phyloP scores from a whole-genome alignment of 1,140 invertebrate species.

The Hyles euphorbiae region DNA sequence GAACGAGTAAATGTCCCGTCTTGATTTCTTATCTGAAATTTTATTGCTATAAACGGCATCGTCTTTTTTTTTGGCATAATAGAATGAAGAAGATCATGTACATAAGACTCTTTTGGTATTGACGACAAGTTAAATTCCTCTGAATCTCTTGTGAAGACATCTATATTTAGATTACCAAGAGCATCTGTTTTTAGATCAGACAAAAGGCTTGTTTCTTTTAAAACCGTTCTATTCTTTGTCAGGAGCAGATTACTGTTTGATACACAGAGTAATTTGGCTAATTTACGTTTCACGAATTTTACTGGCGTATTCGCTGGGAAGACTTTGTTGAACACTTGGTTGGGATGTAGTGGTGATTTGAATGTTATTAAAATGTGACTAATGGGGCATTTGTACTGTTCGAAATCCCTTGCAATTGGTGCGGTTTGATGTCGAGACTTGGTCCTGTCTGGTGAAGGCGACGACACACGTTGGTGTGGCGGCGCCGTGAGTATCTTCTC shows the following conservation, averaged over 20 bases:
- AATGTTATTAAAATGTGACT: slow-evolving; percentile 59
- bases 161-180: slow-evolving; percentile 49
- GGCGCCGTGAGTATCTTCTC: slow-evolving; percentile 64
- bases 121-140: slow-evolving; percentile 53
- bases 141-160: slow-evolving; percentile 60
- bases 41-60: slow-evolving; percentile 64
- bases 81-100: slow-evolving; percentile 55
- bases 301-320: slow-evolving; percentile 61
- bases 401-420: slow-evolving; percentile 45
- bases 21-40: slow-evolving; percentile 66
- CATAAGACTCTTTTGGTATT: slow-evolving; percentile 57
- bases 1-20: slow-evolving; percentile 64
- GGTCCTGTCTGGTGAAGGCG: slow-evolving; percentile 31
- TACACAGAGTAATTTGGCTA: slow-evolving; percentile 57
- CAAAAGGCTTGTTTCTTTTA: slow-evolving; percentile 55
- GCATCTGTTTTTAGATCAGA: slow-evolving; percentile 56
- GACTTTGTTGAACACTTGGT: slow-evolving; percentile 59
- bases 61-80: slow-evolving; percentile 56
- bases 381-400: slow-evolving; percentile 56
- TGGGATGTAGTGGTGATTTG: slow-evolving; percentile 53
- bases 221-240: slow-evolving; percentile 59
- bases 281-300: slow-evolving; percentile 63
- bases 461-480: slow-evolving; percentile 39
- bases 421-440: slow-evolving; percentile 51
- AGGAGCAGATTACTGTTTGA: slow-evolving; percentile 57